Evolutionary conservation across 2,888 invertebrate genomes (phyloP).

Genomic region (Cheilosia scutellata): DNA sequence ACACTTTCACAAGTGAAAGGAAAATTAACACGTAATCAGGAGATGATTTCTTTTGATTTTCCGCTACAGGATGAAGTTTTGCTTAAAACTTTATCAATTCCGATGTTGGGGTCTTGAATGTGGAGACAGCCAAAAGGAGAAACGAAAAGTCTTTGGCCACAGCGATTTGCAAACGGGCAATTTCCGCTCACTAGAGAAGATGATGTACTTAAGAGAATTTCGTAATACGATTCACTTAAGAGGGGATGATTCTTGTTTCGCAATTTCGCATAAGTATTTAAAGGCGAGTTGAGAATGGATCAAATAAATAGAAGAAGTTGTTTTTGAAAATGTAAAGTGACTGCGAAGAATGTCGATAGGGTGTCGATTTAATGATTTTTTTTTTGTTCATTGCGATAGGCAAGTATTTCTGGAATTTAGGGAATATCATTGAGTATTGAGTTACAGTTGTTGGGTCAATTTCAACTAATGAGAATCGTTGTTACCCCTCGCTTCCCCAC

Average conservation of each 20-base stretch:
- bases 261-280: not conserved
- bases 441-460: no score
- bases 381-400: no score
- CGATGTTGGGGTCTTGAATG: not conserved
- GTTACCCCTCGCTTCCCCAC: no score
- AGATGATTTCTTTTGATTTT: not conserved
- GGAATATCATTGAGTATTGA: no score
- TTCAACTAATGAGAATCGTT: no score
- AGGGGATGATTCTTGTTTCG: not conserved
- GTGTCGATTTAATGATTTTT: no score
- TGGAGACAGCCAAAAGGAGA: not conserved
- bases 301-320: no score
- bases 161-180: not conserved
- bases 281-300: not conserved
- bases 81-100: not conserved
- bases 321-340: no score
- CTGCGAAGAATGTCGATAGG: no score
- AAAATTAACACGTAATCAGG: constrained; percentile 3
- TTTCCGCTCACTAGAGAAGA: not conserved
- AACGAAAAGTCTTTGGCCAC: not conserved
- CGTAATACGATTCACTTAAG: not conserved
- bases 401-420: no score
- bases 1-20: not conserved
- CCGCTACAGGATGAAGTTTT: not conserved
- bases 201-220: not conserved